phyloP scores from a whole-genome alignment of 2,888 invertebrate genomes.

The Dicyrtomina minuta region DNA sequence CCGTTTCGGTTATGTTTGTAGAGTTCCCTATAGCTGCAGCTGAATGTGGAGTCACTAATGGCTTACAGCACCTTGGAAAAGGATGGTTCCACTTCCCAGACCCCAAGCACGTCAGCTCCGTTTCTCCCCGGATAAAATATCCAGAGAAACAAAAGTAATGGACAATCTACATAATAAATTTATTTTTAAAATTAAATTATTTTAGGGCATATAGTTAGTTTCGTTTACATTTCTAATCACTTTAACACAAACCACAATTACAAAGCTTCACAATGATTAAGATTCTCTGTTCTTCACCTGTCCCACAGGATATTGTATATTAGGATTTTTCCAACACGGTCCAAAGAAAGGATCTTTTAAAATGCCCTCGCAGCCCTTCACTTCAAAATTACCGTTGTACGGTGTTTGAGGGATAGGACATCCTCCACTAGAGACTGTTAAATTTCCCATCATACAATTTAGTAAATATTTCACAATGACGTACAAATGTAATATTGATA shows the following conservation, averaged over 20 bases:
- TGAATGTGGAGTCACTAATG: background rate
- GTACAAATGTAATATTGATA: too few relatives aligned
- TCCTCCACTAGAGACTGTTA: too few relatives aligned
- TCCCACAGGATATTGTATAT: constrained; percentile 33
- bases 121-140: constrained; percentile 30
- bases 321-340: constrained; percentile 39
- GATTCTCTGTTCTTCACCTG: too few relatives aligned
- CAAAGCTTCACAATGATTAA: too few relatives aligned
- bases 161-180: constrained; percentile 25
- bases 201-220: too few relatives aligned
- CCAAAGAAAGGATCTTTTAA: constrained; percentile 37
- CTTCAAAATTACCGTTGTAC: constrained; percentile 39
- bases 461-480: too few relatives aligned
- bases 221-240: too few relatives aligned
- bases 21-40: too few relatives aligned
- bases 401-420: constrained; percentile 35
- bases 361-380: constrained; percentile 36
- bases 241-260: too few relatives aligned
- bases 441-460: too few relatives aligned
- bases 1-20: too few relatives aligned
- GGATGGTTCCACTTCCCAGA: constrained; percentile 36
- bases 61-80: constrained; percentile 37
- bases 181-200: too few relatives aligned
- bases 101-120: constrained; percentile 10
- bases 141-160: constrained; percentile 33